Conservation (phyloP, 1,140 invertebrate genomes). For the Leptestheria dahalacensis region DNA sequence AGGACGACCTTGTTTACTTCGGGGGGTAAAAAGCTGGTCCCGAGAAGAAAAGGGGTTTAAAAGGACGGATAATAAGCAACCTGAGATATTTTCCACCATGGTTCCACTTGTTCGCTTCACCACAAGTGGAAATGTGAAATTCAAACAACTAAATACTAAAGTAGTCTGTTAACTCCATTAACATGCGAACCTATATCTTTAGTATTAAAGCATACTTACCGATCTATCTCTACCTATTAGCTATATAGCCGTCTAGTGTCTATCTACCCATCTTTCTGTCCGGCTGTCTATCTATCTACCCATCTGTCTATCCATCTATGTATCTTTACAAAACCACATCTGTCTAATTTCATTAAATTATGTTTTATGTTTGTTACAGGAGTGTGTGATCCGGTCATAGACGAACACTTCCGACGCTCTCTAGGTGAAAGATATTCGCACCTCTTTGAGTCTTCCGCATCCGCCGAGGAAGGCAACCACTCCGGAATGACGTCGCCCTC, state of each 20-base stretch:
- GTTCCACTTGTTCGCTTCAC: too few species aligned
- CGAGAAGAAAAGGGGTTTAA: not conserved
- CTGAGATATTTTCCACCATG: not conserved
- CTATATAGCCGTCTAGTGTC: too few species aligned
- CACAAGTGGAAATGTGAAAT: too few species aligned
- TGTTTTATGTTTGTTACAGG: conserved; percentile 9
- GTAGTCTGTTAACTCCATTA: too few species aligned
- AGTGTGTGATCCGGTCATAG: conserved; percentile 64
- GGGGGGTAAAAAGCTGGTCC: not conserved
- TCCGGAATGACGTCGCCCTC: not conserved
- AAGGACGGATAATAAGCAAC: not conserved
- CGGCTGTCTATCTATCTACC: too few species aligned
- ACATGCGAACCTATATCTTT: too few species aligned
- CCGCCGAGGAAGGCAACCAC: not conserved
- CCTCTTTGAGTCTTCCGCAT: conserved; percentile 35
- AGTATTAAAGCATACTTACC: too few species aligned
- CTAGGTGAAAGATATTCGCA: conserved; percentile 74
- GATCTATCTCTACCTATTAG: too few species aligned
- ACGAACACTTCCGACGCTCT: conserved; percentile 87
- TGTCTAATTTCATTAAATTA: not conserved
- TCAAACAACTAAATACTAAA: too few species aligned
- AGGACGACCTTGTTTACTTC: not conserved
- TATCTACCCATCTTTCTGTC: too few species aligned
- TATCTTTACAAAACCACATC: too few species aligned
- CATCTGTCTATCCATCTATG: too few species aligned